Conservation (phyloP, 1,140 invertebrate genomes). For the Triops longicaudatus region DNA sequence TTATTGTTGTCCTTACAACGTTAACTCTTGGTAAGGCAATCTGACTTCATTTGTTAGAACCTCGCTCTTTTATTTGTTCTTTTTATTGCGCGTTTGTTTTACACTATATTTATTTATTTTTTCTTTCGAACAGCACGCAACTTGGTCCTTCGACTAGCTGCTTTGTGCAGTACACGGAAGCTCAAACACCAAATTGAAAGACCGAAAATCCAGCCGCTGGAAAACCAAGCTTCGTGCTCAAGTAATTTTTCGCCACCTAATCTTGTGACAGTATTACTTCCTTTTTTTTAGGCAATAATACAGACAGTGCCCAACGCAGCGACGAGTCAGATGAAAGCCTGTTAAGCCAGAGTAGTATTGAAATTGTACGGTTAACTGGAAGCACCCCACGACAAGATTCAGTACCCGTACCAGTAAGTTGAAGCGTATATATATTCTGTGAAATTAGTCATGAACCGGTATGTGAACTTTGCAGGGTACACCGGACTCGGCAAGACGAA, state of each 20-base stretch:
- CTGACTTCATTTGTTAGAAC: too few species aligned
- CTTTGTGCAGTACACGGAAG: not conserved
- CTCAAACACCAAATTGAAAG: not conserved
- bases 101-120: not conserved
- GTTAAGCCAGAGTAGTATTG: not conserved
- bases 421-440: not conserved
- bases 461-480: not conserved
- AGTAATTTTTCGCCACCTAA: not conserved
- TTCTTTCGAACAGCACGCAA: not conserved
- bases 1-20: conserved; percentile 18
- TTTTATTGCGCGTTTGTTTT: not conserved
- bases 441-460: not conserved
- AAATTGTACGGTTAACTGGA: not conserved
- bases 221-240: not conserved
- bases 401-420: not conserved
- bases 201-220: not conserved
- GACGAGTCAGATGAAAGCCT: not conserved
- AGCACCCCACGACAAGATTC: not conserved
- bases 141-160: not conserved
- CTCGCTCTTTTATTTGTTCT: too few species aligned
- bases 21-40: conserved; percentile 13
- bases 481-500: not conserved
- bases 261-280: not conserved
- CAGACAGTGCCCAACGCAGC: not conserved
- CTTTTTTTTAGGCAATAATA: not conserved